These are phyloP conservation scores for Hypotaenidia philippensis DNA, from an alignment of 2,797 vertebrate genomes.

Conservation along the genomic window DNA sequence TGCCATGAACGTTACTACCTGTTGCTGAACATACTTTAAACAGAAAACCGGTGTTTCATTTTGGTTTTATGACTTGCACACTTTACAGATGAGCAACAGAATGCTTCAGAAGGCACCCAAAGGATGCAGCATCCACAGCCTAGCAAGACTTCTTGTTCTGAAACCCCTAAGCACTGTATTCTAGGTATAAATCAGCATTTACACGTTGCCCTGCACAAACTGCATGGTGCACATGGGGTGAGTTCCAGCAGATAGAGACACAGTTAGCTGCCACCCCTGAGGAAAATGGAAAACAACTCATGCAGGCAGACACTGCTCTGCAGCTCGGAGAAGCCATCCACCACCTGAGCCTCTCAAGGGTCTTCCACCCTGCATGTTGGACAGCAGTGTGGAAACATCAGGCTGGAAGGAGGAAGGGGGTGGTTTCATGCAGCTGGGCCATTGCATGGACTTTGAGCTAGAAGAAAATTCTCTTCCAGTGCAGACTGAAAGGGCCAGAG, in stretches of 20 bases:
- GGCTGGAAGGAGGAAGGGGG: background rate
- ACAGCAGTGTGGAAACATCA: background rate
- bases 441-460: background rate
- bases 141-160: background rate
- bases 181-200: background rate
- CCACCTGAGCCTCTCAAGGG: background rate
- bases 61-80: background rate
- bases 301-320: background rate
- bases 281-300: background rate
- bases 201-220: background rate
- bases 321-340: background rate
- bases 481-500: background rate
- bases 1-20: accelerated
- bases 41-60: background rate
- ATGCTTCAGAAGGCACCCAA: background rate
- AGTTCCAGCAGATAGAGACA: background rate
- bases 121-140: background rate
- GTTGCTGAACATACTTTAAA: background rate
- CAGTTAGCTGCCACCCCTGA: accelerated
- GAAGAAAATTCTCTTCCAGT: background rate
- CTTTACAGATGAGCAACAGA: background rate
- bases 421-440: background rate
- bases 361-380: background rate
- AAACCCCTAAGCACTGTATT: background rate
- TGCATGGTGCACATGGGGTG: background rate